Conservation (phyloP, 1,140 invertebrate genomes). For the Sarcophaga bullata region DNA sequence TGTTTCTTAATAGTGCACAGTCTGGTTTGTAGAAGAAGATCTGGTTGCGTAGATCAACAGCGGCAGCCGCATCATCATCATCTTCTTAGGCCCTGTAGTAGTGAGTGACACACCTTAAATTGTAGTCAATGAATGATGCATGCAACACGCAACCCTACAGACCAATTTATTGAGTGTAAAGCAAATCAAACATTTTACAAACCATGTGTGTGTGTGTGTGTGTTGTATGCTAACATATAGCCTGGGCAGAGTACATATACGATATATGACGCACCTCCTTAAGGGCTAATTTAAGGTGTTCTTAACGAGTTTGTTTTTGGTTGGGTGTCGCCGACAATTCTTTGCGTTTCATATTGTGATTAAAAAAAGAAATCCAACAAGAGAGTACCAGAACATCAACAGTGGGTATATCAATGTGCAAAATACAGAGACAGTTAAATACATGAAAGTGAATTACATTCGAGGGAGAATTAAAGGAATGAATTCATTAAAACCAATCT, state of each 20-base stretch:
- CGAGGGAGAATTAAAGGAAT: background rate
- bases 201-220: slow-evolving; percentile 4
- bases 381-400: background rate
- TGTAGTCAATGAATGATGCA: slow-evolving; percentile 32
- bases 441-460: background rate
- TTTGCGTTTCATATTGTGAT: slow-evolving; percentile 54
- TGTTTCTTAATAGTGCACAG: background rate
- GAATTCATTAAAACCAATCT: background rate
- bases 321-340: slow-evolving; percentile 61
- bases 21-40: background rate
- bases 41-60: slow-evolving; percentile 7
- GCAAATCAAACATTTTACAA: slow-evolving; percentile 24
- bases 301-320: slow-evolving; percentile 56
- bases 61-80: slow-evolving; percentile 17
- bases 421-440: slow-evolving; percentile 12
- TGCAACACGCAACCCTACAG: slow-evolving; percentile 37
- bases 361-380: background rate
- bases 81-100: background rate
- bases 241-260: slow-evolving; percentile 9
- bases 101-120: slow-evolving; percentile 35
- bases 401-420: background rate
- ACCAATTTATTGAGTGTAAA: slow-evolving; percentile 34
- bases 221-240: background rate
- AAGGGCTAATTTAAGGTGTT: slow-evolving; percentile 40
- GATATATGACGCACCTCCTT: slow-evolving; percentile 34